phyloP scores from a whole-genome alignment of 2,888 invertebrate genomes.

The Herminia tarsipennalis region DNA sequence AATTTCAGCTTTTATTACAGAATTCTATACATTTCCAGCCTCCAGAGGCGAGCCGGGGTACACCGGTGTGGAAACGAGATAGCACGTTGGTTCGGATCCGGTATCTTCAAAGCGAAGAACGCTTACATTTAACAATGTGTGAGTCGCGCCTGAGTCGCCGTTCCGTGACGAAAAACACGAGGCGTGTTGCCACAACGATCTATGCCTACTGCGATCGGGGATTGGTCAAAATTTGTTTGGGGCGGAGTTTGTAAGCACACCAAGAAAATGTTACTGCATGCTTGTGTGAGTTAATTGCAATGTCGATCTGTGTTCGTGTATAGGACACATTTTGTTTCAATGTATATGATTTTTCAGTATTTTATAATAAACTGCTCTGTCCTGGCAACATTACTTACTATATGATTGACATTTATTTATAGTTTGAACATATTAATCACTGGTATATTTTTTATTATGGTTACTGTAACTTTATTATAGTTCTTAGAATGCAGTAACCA shows the following conservation, averaged over 20 bases:
- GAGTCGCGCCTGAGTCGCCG: constrained; percentile 85
- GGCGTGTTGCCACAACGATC: constrained; percentile 83
- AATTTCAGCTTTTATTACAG: constrained; percentile 14
- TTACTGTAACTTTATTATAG: neutral
- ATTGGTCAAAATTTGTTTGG: constrained; percentile 79
- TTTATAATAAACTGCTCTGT: constrained; percentile 29
- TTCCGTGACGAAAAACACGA: constrained; percentile 83
- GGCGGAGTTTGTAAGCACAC: constrained; percentile 81
- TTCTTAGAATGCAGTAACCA: no score
- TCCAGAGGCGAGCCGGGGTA: constrained; percentile 28
- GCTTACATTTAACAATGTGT: constrained; percentile 81
- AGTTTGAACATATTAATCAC: neutral
- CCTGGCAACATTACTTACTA: constrained; percentile 12
- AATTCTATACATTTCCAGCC: constrained; percentile 16
- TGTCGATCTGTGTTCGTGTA: constrained; percentile 75
- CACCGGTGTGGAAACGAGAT: constrained; percentile 70
- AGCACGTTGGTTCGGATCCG: constrained; percentile 72
- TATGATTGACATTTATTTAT: constrained; percentile 4
- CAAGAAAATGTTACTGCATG: constrained; percentile 58
- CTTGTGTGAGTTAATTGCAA: constrained; percentile 83
- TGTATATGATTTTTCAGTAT: constrained; percentile 68
- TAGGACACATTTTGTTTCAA: constrained; percentile 66
- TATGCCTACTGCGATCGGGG: constrained; percentile 69
- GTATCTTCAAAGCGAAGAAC: constrained; percentile 80
- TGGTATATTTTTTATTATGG: neutral